Percentiles rank a stretch among this genome's conserved stretches.
Conservation (phyloP, 2,797 vertebrate species). For the Eremophila alpestris region DNA sequence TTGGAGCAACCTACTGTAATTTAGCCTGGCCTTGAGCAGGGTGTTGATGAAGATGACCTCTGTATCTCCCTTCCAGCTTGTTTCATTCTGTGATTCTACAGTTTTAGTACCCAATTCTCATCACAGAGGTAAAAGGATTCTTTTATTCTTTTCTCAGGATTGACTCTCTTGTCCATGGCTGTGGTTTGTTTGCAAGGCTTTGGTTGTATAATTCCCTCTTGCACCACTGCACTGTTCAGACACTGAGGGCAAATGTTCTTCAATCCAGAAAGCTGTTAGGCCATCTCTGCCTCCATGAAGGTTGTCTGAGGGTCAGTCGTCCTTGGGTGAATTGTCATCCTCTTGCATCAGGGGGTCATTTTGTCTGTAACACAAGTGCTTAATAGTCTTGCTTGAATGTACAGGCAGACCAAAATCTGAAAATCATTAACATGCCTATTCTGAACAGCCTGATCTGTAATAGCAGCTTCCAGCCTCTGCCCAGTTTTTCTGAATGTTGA, state of each 20-base stretch:
- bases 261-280: not conserved
- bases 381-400: not conserved
- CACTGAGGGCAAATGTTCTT: not conserved
- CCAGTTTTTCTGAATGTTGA: not conserved
- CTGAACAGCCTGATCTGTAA: not conserved
- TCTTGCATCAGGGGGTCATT: not conserved
- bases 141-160: not conserved
- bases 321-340: not conserved
- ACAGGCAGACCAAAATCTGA: not conserved
- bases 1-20: not conserved
- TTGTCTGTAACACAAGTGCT: not conserved
- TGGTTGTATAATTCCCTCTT: not conserved
- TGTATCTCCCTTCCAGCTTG: not conserved
- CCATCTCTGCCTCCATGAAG: not conserved
- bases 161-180: not conserved
- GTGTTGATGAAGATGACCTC: not conserved
- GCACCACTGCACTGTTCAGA: not conserved
- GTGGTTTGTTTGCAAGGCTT: not conserved
- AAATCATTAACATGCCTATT: not conserved
- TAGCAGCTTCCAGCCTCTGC: not conserved
- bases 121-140: not conserved
- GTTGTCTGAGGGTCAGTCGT: not conserved
- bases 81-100: not conserved
- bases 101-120: not conserved
- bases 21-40: not conserved